A percentile compares a stretch with the other conserved stretches of the same genome.
Evolutionary conservation across 2,797 vertebrate genomes (phyloP).

Genomic region (Mastacembelus armatus): DNA sequence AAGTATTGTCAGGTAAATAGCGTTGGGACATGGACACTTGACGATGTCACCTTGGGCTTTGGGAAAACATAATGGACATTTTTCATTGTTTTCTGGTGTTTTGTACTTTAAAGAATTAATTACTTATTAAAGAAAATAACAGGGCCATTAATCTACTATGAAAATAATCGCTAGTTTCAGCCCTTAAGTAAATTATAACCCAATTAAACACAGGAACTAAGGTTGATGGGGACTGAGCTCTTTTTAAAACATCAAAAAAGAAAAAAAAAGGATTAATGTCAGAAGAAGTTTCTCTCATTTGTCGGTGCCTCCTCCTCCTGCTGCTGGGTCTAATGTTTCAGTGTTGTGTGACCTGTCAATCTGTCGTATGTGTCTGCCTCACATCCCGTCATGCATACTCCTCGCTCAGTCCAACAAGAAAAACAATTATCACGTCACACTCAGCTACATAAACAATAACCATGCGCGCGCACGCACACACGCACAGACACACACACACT

Average conservation of each 20-base stretch:
- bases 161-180: background rate
- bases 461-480: no score
- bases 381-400: slow-evolving; percentile 44
- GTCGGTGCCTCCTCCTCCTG: slow-evolving; percentile 1
- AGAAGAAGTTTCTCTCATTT: background rate
- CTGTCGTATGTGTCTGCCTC: slow-evolving; percentile 46
- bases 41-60: background rate
- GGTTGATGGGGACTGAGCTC: background rate
- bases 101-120: no score
- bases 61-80: background rate
- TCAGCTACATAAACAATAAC: slow-evolving; percentile 51
- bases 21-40: no score
- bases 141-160: background rate
- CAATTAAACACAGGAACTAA: slow-evolving; percentile 4
- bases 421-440: slow-evolving; percentile 60
- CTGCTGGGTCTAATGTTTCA: slow-evolving; percentile 42
- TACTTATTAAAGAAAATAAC: background rate
- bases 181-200: background rate
- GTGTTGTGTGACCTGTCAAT: slow-evolving; percentile 57
- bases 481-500: slow-evolving; percentile 10
- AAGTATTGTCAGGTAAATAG: no score
- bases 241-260: slow-evolving; percentile 12
- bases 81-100: background rate
- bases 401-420: slow-evolving; percentile 33
- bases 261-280: slow-evolving; percentile 9